These are phyloP conservation scores for Antennarius maculatus DNA, from an alignment of 2,797 vertebrate species.

Conservation along the genomic window DNA sequence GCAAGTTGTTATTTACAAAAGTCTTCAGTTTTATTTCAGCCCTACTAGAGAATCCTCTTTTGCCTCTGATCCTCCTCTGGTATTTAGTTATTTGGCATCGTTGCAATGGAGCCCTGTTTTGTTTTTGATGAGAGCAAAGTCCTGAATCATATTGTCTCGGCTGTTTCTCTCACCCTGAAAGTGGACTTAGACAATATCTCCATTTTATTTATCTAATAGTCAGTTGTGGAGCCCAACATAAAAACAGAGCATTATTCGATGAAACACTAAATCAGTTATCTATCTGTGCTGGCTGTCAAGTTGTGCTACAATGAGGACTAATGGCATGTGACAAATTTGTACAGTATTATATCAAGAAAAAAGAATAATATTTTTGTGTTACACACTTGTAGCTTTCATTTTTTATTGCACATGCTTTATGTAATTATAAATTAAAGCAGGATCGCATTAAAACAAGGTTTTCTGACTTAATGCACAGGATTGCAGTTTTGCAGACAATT, in stretches of 20 bases:
- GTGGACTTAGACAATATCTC: slow-evolving; percentile 24
- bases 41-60: slow-evolving; percentile 24
- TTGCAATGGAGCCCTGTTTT: slow-evolving; percentile 5
- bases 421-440: background rate
- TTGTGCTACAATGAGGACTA: background rate
- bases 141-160: slow-evolving; percentile 23
- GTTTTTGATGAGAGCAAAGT: slow-evolving; percentile 29
- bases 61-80: slow-evolving; percentile 10
- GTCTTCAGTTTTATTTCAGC: slow-evolving; percentile 41
- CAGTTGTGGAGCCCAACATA: slow-evolving; percentile 17
- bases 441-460: background rate
- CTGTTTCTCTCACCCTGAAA: slow-evolving; percentile 24
- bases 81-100: slow-evolving; percentile 15
- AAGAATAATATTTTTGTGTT: background rate
- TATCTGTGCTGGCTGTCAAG: background rate
- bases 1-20: slow-evolving; percentile 59
- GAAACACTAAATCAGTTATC: slow-evolving; percentile 37
- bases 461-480: background rate
- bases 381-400: background rate
- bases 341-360: background rate
- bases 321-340: background rate
- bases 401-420: background rate
- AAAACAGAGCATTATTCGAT: slow-evolving; percentile 26
- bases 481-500: background rate
- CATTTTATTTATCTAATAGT: slow-evolving; percentile 41